These are phyloP conservation scores for Drosophila siamana DNA, from an alignment of 2,888 invertebrate genomes.

Conservation along the genomic window DNA sequence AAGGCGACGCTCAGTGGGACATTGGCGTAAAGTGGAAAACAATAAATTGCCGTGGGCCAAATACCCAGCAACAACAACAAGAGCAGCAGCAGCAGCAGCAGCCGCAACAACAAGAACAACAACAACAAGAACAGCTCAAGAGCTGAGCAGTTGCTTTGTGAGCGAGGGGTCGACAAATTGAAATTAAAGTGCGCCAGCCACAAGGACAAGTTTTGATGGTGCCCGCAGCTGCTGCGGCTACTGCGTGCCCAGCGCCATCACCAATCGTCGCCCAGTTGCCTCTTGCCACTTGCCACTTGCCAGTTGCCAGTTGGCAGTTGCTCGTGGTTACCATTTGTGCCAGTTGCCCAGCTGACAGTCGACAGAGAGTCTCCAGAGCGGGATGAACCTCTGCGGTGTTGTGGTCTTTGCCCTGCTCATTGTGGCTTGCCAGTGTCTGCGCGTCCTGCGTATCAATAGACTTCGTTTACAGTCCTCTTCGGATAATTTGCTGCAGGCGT, in stretches of 20 bases:
- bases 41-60: constrained; percentile 74
- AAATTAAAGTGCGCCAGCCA: constrained; percentile 76
- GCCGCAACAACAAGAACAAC: constrained; percentile 19
- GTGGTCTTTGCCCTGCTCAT: constrained; percentile 62
- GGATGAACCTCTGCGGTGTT: constrained; percentile 63
- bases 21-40: constrained; percentile 76
- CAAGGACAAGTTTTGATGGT: constrained; percentile 76
- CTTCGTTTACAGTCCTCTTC: constrained; percentile 42
- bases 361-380: constrained; percentile 22
- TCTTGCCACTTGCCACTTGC: constrained; percentile 21
- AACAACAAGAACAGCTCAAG: constrained; percentile 20
- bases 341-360: constrained; percentile 19
- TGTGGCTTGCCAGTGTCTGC: constrained; percentile 51
- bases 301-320: constrained; percentile 26
- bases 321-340: constrained; percentile 10
- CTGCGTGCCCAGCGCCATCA: constrained; percentile 44
- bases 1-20: constrained; percentile 44
- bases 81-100: constrained; percentile 17
- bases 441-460: constrained; percentile 67
- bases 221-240: constrained; percentile 71
- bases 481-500: constrained; percentile 55
- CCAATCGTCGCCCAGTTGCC: constrained; percentile 19
- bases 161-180: constrained; percentile 62
- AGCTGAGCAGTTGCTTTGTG: constrained; percentile 10
- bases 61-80: constrained; percentile 32